Percentiles rank a stretch among this genome's conserved stretches.
These are phyloP conservation scores for Lepidurus arcticus DNA, from an alignment of 1,140 invertebrate genomes.

Conservation along the genomic window DNA sequence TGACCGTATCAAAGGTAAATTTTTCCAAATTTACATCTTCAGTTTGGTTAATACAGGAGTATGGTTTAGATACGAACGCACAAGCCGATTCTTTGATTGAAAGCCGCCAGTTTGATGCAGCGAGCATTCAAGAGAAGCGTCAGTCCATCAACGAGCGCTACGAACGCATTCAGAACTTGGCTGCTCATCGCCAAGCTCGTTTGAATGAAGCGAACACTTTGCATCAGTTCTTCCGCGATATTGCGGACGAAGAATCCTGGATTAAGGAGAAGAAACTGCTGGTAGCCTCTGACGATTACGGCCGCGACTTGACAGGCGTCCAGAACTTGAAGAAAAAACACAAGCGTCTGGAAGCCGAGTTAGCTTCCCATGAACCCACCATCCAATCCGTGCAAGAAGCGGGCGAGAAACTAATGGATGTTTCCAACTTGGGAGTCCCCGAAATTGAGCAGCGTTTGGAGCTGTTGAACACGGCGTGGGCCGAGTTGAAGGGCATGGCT, in stretches of 20 bases:
- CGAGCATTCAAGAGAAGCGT: slow-evolving; percentile 85
- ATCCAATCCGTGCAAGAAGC: slow-evolving; percentile 96
- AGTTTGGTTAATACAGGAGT: slow-evolving; percentile 50
- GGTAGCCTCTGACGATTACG: slow-evolving; percentile 96
- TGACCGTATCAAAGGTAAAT: slow-evolving; percentile 60
- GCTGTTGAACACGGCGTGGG: slow-evolving; percentile 56
- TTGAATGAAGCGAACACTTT: slow-evolving; percentile 92
- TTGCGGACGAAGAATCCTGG: slow-evolving; percentile 99
- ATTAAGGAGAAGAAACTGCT: slow-evolving; percentile 99
- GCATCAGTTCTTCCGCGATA: slow-evolving; percentile 98
- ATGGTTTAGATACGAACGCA: slow-evolving; percentile 73
- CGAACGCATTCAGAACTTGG: slow-evolving; percentile 84
- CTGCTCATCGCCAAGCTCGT: slow-evolving; percentile 80
- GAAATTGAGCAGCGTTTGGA: slow-evolving; percentile 71
- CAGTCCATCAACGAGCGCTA: slow-evolving; percentile 91
- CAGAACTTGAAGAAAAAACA: slow-evolving; percentile 95
- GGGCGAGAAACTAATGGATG: slow-evolving; percentile 92
- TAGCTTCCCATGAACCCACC: slow-evolving; percentile 91
- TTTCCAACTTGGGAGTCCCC: slow-evolving; percentile 90
- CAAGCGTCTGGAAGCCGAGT: slow-evolving; percentile 83
- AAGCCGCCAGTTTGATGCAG: slow-evolving; percentile 88
- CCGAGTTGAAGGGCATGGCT: slow-evolving; percentile 81
- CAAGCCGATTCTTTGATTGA: slow-evolving; percentile 91
- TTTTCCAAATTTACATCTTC: slow-evolving; percentile 33
- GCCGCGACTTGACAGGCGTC: slow-evolving; percentile 93